These are phyloP conservation scores for Leucophenga montana DNA, from an alignment of 2,888 invertebrate species.

Conservation along the genomic window DNA sequence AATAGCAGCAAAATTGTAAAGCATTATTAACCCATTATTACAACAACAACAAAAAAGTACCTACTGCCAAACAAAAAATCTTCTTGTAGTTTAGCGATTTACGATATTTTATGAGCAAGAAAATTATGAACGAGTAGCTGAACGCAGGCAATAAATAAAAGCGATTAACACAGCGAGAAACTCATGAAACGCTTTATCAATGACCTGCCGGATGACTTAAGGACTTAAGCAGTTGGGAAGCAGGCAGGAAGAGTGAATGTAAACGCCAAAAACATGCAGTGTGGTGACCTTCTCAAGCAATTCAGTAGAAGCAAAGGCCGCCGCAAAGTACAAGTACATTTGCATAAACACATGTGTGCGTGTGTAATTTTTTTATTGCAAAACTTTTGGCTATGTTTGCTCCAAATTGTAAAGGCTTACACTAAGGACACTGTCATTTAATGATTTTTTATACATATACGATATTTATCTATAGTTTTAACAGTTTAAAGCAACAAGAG, in stretches of 20 bases:
- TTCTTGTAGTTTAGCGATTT: constrained; percentile 2
- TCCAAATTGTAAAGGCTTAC: too few relatives aligned
- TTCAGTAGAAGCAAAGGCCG: background rate
- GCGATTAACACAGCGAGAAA: constrained; percentile 3
- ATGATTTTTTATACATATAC: background rate
- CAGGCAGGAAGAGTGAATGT: background rate
- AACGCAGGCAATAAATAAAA: constrained; percentile 15
- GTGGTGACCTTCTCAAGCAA: constrained; percentile 10
- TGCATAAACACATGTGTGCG: background rate
- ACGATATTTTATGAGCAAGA: background rate
- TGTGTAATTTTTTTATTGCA: background rate
- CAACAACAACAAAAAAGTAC: constrained; percentile 10
- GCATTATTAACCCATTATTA: constrained; percentile 1
- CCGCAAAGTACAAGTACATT: background rate
- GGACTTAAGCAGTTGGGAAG: background rate
- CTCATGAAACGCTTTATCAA: background rate
- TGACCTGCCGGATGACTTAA: background rate
- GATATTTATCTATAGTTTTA: background rate
- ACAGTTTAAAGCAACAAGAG: constrained; percentile 9
- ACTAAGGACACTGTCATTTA: too few relatives aligned
- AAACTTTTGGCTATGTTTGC: too few relatives aligned
- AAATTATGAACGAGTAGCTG: background rate
- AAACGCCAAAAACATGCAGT: background rate
- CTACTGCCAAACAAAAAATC: constrained; percentile 21
- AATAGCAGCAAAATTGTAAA: constrained; percentile 8